phyloP scores from a whole-genome alignment of 2,888 invertebrate genomes.

The Arctia plantaginis region DNA sequence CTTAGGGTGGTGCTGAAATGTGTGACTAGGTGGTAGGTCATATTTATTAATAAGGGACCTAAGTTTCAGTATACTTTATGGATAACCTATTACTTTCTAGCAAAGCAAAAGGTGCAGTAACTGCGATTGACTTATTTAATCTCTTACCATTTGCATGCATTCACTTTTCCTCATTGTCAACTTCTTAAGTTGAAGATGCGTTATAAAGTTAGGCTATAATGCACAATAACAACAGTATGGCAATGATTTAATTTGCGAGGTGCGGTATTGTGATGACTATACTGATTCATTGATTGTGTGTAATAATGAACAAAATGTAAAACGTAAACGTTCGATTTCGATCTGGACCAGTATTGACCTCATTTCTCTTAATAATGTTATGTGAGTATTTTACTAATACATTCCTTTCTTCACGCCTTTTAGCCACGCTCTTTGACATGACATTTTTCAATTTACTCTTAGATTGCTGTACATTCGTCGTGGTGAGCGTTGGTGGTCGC shows the following conservation, averaged over 20 bases:
- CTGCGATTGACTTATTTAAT: background rate
- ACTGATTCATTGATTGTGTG: background rate
- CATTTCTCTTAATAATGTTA: constrained; percentile 42
- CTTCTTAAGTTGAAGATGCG: background rate
- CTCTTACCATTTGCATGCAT: background rate
- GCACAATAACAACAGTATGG: background rate
- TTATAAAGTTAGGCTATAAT: background rate
- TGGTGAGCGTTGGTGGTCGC: constrained; percentile 61
- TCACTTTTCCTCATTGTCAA: background rate
- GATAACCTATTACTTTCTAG: too few species aligned
- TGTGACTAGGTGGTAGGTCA: too few species aligned
- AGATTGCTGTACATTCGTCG: constrained; percentile 40
- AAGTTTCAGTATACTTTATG: too few species aligned
- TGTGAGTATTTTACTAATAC: constrained; percentile 50
- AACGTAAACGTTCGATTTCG: background rate
- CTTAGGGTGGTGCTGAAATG: too few species aligned
- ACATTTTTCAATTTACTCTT: constrained; percentile 54
- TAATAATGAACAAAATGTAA: background rate
- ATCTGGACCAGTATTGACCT: constrained; percentile 47
- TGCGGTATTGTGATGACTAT: background rate
- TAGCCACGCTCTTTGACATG: constrained; percentile 58
- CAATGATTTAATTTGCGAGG: background rate
- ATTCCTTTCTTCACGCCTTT: constrained; percentile 56
- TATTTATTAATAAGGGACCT: too few species aligned
- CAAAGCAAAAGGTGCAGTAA: too few species aligned